A percentile compares a stretch with the other conserved stretches of the same genome.
Conservation (phyloP, 2,888 invertebrate genomes). For the Schrankia costaestrigalis region DNA sequence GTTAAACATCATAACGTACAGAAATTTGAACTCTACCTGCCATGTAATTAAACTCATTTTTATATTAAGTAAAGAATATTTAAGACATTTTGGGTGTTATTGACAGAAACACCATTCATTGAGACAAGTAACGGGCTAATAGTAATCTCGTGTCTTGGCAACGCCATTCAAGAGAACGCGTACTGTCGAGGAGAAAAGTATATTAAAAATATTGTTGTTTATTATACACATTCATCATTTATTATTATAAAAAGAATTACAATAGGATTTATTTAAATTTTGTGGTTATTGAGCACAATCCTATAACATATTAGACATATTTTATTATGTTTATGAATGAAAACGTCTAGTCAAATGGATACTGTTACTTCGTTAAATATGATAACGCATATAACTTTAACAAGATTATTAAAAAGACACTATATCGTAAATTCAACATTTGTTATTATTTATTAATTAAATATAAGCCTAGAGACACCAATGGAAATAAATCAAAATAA, state of each 20-base stretch:
- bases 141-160: constrained; percentile 69
- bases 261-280: too few species aligned
- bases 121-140: constrained; percentile 77
- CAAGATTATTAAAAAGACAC: constrained; percentile 9
- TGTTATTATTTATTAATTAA: constrained; percentile 21
- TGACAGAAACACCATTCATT: constrained; percentile 70
- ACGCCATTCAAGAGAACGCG: constrained; percentile 68
- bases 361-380: too few species aligned
- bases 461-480: constrained; percentile 18
- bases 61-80: constrained; percentile 33
- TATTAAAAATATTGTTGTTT: constrained; percentile 11
- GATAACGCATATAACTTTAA: constrained; percentile 7
- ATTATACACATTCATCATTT: background rate
- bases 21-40: constrained; percentile 38
- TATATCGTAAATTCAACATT: constrained; percentile 6
- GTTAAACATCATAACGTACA: too few species aligned
- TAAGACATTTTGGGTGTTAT: constrained; percentile 57
- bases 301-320: constrained; percentile 1
- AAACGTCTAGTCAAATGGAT: constrained; percentile 1
- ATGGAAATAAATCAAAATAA: constrained; percentile 36
- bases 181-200: constrained; percentile 48
- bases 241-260: background rate
- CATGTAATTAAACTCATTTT: constrained; percentile 39
- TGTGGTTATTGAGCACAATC: constrained; percentile 1
- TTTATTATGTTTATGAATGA: constrained; percentile 1